These are phyloP conservation scores for Oplegnathus fasciatus DNA, from an alignment of 2,113 vertebrate genomes.

Conservation along the genomic window DNA sequence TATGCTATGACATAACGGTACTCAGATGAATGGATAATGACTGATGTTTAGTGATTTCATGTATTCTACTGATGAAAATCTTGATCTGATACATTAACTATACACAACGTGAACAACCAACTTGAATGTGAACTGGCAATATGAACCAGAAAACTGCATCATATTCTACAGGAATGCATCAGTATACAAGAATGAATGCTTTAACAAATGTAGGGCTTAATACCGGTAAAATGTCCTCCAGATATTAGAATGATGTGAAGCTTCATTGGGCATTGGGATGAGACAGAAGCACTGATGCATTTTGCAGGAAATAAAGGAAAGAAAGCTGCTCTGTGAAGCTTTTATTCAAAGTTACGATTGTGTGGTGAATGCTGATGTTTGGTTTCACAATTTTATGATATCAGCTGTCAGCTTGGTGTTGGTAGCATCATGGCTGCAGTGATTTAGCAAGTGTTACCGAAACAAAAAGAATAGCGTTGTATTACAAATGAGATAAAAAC, in stretches of 20 bases:
- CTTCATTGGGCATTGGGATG: conserved; percentile 53
- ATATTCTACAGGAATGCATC: conserved; percentile 8
- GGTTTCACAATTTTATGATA: conserved; percentile 26
- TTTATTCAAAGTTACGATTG: conserved; percentile 36
- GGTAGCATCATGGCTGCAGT: conserved; percentile 22
- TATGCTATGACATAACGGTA: neutral
- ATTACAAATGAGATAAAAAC: neutral
- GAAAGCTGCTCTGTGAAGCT: conserved; percentile 36
- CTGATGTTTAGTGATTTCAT: conserved; percentile 22
- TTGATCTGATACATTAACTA: conserved; percentile 1
- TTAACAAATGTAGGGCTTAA: conserved; percentile 26
- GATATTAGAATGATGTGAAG: conserved; percentile 51
- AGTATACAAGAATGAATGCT: conserved; percentile 11
- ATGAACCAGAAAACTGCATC: neutral
- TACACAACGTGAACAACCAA: neutral
- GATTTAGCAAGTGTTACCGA: conserved; percentile 9
- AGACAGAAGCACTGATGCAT: conserved; percentile 31
- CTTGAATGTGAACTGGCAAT: neutral
- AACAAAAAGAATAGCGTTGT: neutral
- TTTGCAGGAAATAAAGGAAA: conserved; percentile 40
- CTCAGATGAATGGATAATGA: conserved; percentile 21
- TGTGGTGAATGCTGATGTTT: conserved; percentile 51
- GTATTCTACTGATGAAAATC: neutral
- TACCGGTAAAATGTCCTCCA: conserved; percentile 43
- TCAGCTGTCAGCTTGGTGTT: conserved; percentile 45